A percentile compares a stretch with the other conserved stretches of the same genome.
These are phyloP conservation scores for Eledone cirrhosa DNA, from an alignment of 2,888 invertebrate species.

Conservation along the genomic window DNA sequence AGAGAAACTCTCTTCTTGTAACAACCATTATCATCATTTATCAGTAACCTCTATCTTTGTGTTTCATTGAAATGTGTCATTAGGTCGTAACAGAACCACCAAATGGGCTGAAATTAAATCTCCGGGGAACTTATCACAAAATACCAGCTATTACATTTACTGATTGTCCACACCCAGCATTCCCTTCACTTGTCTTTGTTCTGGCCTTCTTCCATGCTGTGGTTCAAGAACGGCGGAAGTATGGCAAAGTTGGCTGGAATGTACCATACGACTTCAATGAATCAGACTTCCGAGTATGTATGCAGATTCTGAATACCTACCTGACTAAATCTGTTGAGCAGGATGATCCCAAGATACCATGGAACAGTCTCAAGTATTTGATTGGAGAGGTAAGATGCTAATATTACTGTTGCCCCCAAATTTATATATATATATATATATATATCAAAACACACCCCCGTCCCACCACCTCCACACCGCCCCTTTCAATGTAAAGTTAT, in stretches of 20 bases:
- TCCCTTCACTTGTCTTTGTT: slow-evolving; percentile 84
- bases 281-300: slow-evolving; percentile 89
- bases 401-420: too few species aligned
- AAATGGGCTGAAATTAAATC: slow-evolving; percentile 86
- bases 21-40: too few species aligned
- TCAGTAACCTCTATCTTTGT: too few species aligned
- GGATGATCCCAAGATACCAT: slow-evolving; percentile 78
- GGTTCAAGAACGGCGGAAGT: slow-evolving; percentile 88
- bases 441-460: too few species aligned
- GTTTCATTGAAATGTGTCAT: too few species aligned
- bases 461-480: too few species aligned
- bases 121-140: slow-evolving; percentile 88
- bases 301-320: slow-evolving; percentile 85
- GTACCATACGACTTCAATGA: slow-evolving; percentile 91
- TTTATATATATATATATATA: too few species aligned
- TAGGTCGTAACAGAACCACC: slow-evolving; percentile 92
- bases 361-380: slow-evolving; percentile 89
- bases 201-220: slow-evolving; percentile 94
- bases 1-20: too few species aligned
- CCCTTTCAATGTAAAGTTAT: too few species aligned
- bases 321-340: slow-evolving; percentile 75
- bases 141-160: slow-evolving; percentile 79
- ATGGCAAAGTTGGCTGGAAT: slow-evolving; percentile 95
- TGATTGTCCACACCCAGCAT: slow-evolving; percentile 79
- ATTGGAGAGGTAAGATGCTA: slow-evolving; percentile 80